Evolutionary conservation across 2,113 vertebrate genomes (phyloP), one percentile per base, ranked within the genome.

Genomic region (Coracopsis vasa): DNA sequence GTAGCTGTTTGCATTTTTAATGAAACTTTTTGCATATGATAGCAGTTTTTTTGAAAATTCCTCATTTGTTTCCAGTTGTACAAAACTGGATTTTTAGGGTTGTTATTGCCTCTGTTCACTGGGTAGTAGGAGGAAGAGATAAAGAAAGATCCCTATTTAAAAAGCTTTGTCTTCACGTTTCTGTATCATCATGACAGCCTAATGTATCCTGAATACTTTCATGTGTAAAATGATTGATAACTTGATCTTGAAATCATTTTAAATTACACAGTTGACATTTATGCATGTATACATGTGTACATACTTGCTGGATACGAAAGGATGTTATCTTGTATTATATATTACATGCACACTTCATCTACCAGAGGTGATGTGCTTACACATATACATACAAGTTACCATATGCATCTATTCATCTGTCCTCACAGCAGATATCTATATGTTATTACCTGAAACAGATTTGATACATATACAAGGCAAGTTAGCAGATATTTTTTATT

Each of bases 161-260:
- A 96, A 90, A 94, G 80, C 93, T 86, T 96, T 95, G 92, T 90
- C 64, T 66, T 65, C 56, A 35, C 11, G 1, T 86, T 93, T 90
- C 69, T 64, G 53, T 64, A 39, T 91, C 64, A 39, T 88, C 80
- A 18, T 82, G 90, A 88, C 80, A 96, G 92, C 69, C 84, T 95
- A 86, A 91, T 92, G 91, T 56, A 74, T 51, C 86, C 77, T 84
- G 84, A 77, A 87, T 64, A 72, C 83, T 95, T 94, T 84, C 80
- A 87, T 81, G 72, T 91, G 95, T 87, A 95, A 92, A 94, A 90
- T 95, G 82, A 94, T 74, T 94, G 93, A 86, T 96, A 77, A 88
- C 88, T 96, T 94, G 75, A 88, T 95, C 84, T 93, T 91, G 72
- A 74, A 85, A 85, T 92, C 91, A 90, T 77, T 95, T 95, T 67